phyloP scores from a whole-genome alignment of 2,797 vertebrate species.

The Enteromius trimaculatus region DNA sequence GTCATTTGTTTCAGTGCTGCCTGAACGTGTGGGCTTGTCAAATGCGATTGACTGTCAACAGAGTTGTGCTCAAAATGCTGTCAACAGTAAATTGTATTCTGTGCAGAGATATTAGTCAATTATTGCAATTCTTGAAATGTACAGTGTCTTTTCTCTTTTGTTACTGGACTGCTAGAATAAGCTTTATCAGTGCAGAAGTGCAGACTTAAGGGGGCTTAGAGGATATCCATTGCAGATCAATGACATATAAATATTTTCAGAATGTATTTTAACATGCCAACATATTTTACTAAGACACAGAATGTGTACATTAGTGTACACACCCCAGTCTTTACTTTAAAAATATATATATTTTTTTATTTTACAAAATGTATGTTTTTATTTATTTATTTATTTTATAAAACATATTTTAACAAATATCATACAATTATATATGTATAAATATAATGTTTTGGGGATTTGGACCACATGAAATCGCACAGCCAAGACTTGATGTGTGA shows the following conservation, averaged over 20 bases:
- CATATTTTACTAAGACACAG: no score
- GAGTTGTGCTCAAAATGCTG: constrained; percentile 51
- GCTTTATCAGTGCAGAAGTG: constrained; percentile 64
- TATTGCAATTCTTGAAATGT: constrained; percentile 68
- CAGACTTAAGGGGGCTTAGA: constrained; percentile 59
- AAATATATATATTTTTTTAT: no score
- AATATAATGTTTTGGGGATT: no score
- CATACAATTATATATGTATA: no score
- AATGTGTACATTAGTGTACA: no score
- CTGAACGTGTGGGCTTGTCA: constrained; percentile 68
- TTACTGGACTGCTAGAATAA: constrained; percentile 73
- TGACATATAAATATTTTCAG: background rate
- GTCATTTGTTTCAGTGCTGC: constrained; percentile 73
- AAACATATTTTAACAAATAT: no score
- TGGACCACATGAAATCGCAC: no score
- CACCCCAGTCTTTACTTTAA: no score
- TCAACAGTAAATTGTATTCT: constrained; percentile 68
- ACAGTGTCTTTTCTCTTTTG: constrained; percentile 66
- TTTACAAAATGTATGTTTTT: no score
- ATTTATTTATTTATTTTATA: no score
- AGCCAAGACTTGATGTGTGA: no score
- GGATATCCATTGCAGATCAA: constrained; percentile 61
- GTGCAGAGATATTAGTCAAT: constrained; percentile 67
- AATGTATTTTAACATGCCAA: background rate
- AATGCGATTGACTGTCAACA: constrained; percentile 63